Percentiles rank a stretch among this genome's conserved stretches.
phyloP scores from a whole-genome alignment of 2,888 invertebrate genomes.

The Ischnus inquisitorius region DNA sequence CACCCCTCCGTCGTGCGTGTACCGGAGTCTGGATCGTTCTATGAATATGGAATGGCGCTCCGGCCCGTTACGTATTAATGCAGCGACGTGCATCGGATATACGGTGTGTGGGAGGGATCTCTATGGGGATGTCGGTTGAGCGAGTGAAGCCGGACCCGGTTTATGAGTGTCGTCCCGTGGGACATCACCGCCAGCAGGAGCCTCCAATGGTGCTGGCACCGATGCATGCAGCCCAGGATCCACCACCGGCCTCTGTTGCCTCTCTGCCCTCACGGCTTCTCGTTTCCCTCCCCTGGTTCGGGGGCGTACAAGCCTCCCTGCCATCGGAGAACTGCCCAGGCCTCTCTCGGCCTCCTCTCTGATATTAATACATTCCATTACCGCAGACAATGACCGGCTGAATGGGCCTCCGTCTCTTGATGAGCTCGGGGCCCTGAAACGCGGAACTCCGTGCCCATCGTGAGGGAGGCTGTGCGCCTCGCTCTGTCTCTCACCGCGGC shows the following conservation, averaged over 20 bases:
- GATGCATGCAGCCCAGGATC: constrained; percentile 48
- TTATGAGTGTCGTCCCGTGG: constrained; percentile 74
- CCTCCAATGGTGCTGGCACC: constrained; percentile 62
- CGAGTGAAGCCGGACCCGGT: constrained; percentile 71
- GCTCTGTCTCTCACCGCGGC: constrained; percentile 50
- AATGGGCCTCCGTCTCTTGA: constrained; percentile 83
- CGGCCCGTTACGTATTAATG: constrained; percentile 75
- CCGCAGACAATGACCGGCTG: constrained; percentile 84
- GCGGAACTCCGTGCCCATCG: constrained; percentile 47
- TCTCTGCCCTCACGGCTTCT: constrained; percentile 29
- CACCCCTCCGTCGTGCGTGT: not conserved
- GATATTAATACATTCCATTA: constrained; percentile 85
- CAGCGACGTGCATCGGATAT: constrained; percentile 64
- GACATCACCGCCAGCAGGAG: constrained; percentile 68
- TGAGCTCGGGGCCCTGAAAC: constrained; percentile 80
- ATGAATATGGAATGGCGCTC: constrained; percentile 69
- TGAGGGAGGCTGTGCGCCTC: constrained; percentile 54
- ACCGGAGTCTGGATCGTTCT: constrained; percentile 42
- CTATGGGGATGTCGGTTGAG: constrained; percentile 68
- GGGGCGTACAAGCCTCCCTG: constrained; percentile 29
- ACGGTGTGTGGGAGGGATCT: constrained; percentile 55
- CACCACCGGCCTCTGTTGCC: constrained; percentile 31
- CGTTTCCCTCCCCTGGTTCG: not conserved
- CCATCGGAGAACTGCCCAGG: constrained; percentile 68
- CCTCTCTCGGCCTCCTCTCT: constrained; percentile 76